These are phyloP conservation scores for Tetragonula carbonaria DNA, from an alignment of 2,888 invertebrate genomes.

Conservation along the genomic window DNA sequence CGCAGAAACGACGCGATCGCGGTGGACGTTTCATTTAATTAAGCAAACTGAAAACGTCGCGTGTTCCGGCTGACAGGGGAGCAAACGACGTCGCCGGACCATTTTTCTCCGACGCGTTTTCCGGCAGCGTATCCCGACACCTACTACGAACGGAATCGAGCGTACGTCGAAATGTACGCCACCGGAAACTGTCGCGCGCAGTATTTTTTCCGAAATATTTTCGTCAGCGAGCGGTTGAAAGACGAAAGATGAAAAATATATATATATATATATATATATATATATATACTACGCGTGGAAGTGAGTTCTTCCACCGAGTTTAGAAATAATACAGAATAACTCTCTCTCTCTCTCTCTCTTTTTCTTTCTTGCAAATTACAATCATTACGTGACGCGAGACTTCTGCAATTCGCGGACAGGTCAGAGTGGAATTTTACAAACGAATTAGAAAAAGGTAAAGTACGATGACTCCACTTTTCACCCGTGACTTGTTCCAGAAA, in stretches of 20 bases:
- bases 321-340: no score
- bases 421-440: no score
- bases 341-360: no score
- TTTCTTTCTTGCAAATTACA: no score
- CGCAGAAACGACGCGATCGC: conserved; percentile 25
- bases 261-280: not conserved
- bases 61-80: conserved; percentile 1
- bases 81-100: not conserved
- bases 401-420: no score
- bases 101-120: conserved; percentile 25
- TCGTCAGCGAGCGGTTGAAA: not conserved
- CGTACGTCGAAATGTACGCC: not conserved
- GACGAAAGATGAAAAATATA: not conserved
- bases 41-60: conserved; percentile 36
- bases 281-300: no score
- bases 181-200: not conserved
- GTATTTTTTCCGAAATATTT: not conserved
- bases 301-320: no score
- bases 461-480: not conserved
- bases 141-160: not conserved
- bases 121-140: not conserved
- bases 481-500: not conserved
- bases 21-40: conserved; percentile 39
- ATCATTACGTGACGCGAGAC: no score
- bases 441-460: no score